Percentiles rank a stretch among this genome's conserved stretches.
These are phyloP conservation scores for Cynopterus brachyotis DNA, from an alignment of 2,113 vertebrate species.

Conservation along the genomic window DNA sequence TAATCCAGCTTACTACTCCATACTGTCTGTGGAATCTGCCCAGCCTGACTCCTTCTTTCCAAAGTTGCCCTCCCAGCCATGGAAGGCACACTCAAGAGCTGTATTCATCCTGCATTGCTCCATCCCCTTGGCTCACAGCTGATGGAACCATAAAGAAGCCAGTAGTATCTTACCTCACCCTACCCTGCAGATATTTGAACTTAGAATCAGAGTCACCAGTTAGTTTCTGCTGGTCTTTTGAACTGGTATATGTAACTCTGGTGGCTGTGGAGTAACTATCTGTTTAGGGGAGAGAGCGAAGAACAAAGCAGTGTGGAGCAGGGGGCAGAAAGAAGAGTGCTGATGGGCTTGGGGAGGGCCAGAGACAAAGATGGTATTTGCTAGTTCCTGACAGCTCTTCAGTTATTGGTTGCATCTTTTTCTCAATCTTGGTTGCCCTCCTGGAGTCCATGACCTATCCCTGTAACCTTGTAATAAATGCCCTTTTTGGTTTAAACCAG, in stretches of 20 bases:
- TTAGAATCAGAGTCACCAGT: not conserved
- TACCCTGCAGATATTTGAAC: not conserved
- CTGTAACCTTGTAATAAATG: not conserved
- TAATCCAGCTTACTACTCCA: no score
- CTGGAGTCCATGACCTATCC: not conserved
- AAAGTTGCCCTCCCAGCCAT: not conserved
- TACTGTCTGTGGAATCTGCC: not conserved
- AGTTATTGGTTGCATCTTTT: not conserved
- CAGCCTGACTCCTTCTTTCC: not conserved
- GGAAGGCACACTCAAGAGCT: not conserved
- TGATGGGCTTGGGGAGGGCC: accelerated
- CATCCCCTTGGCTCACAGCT: not conserved
- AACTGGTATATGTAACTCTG: not conserved
- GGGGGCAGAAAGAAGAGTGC: not conserved
- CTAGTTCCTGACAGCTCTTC: not conserved
- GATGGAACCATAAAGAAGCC: not conserved
- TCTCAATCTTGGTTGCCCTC: not conserved
- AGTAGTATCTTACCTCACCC: not conserved
- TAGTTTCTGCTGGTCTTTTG: not conserved
- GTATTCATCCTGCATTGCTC: not conserved
- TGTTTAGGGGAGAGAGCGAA: not conserved
- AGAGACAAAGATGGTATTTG: not conserved
- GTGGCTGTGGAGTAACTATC: not conserved
- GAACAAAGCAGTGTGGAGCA: not conserved
- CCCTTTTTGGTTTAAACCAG: slow-evolving; percentile 4